These are phyloP conservation scores for Incurvaria masculella DNA, from an alignment of 2,888 invertebrate species.

Conservation along the genomic window DNA sequence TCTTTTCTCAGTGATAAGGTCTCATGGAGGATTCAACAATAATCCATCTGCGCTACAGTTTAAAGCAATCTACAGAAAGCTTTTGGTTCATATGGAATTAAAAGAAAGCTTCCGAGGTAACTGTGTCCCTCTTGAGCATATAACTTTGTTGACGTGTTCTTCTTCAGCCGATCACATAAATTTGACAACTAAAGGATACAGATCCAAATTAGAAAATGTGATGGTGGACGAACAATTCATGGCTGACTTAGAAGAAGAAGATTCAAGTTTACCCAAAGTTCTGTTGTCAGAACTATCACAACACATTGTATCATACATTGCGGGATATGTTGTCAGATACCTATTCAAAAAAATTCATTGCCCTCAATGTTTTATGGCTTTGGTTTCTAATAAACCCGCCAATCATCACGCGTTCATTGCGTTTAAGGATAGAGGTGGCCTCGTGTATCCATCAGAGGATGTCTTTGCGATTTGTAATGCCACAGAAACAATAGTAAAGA, in stretches of 20 bases:
- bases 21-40: constrained; percentile 14
- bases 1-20: constrained; percentile 12
- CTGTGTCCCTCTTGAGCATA: constrained; percentile 9
- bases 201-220: background rate
- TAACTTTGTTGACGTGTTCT: constrained; percentile 9
- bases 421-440: constrained; percentile 13
- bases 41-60: constrained; percentile 16
- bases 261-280: constrained; percentile 4
- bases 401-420: constrained; percentile 8
- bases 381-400: background rate
- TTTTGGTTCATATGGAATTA: constrained; percentile 11
- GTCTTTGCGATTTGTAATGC: constrained; percentile 14
- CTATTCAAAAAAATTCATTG: constrained; percentile 8
- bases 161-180: constrained; percentile 11
- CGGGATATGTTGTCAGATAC: constrained; percentile 13
- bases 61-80: constrained; percentile 15
- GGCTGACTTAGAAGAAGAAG: constrained; percentile 9
- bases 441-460: constrained; percentile 13
- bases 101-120: constrained; percentile 8
- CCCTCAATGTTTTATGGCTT: background rate
- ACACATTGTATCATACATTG: background rate
- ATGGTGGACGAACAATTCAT: background rate
- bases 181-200: background rate
- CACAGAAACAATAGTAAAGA: constrained; percentile 2
- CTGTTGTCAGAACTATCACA: constrained; percentile 1